These are phyloP conservation scores for Rattus norvegicus DNA, from an alignment of 2,113 vertebrate genomes.

Conservation along the genomic window DNA sequence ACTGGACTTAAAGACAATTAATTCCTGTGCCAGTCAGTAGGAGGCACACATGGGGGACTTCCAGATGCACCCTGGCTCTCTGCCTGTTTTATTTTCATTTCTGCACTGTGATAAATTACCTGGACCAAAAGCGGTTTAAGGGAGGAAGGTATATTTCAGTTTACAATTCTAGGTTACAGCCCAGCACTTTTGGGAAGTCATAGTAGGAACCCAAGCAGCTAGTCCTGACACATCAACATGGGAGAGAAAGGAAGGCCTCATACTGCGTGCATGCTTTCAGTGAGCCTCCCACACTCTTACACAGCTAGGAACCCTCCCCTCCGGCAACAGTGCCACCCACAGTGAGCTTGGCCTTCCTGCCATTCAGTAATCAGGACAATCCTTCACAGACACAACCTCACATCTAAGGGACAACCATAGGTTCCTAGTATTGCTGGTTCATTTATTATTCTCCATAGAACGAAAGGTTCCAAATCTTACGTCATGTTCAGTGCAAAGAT, in stretches of 20 bases:
- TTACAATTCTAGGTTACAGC: not conserved
- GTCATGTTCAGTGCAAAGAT: not conserved
- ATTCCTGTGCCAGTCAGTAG: not conserved
- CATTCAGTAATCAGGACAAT: not conserved
- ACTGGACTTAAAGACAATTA: not conserved
- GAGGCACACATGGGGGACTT: not conserved
- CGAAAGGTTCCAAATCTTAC: not conserved
- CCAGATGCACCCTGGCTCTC: not conserved
- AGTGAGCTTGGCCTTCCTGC: not conserved
- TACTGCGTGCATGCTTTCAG: not conserved
- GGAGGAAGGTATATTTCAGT: not conserved
- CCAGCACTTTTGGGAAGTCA: too few species aligned
- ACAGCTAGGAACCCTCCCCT: not conserved
- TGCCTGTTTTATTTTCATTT: not conserved
- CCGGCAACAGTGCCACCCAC: not conserved
- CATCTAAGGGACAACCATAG: not conserved
- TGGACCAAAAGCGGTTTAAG: not conserved
- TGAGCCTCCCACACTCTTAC: not conserved
- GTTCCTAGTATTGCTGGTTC: not conserved
- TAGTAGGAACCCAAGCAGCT: not conserved
- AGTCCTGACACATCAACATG: too few species aligned
- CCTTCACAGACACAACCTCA: not conserved
- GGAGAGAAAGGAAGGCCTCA: not conserved
- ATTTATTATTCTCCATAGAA: constrained; percentile 23
- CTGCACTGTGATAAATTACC: not conserved